Percentiles rank a stretch among this genome's conserved stretches.
Evolutionary conservation across 2,113 vertebrate species (phyloP).

Genomic region (Tamias sibiricus): DNA sequence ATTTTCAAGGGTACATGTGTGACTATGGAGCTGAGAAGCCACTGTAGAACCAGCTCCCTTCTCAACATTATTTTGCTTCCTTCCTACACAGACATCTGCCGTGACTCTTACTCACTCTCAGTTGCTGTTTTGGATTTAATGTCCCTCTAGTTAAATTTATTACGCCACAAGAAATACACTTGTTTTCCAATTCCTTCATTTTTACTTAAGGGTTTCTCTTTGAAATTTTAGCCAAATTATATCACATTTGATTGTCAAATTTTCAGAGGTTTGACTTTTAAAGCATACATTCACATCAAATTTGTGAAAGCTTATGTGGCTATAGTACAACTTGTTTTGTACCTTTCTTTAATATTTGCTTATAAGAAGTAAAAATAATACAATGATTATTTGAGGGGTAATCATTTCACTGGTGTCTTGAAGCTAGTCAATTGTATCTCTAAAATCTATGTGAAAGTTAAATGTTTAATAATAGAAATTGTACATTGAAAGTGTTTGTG

Average conservation of each 20-base stretch:
- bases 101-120: background rate
- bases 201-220: background rate
- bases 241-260: background rate
- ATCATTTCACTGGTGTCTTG: background rate
- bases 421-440: background rate
- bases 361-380: background rate
- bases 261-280: background rate
- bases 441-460: background rate
- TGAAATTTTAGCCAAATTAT: background rate
- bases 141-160: background rate
- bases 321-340: background rate
- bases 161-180: background rate
- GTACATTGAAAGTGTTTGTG: background rate
- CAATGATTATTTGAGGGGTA: background rate
- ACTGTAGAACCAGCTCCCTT: background rate
- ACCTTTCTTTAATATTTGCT: background rate
- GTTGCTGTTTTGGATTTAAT: conserved; percentile 32
- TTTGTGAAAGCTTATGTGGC: background rate
- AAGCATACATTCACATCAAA: background rate
- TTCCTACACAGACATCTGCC: conserved; percentile 47
- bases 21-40: background rate
- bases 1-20: background rate
- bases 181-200: conserved; percentile 19
- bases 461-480: background rate
- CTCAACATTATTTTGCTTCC: background rate